Evolutionary conservation across 2,888 invertebrate species (phyloP), one percentile per base, ranked within the genome.

Genomic region (Coenonympha arcania): DNA sequence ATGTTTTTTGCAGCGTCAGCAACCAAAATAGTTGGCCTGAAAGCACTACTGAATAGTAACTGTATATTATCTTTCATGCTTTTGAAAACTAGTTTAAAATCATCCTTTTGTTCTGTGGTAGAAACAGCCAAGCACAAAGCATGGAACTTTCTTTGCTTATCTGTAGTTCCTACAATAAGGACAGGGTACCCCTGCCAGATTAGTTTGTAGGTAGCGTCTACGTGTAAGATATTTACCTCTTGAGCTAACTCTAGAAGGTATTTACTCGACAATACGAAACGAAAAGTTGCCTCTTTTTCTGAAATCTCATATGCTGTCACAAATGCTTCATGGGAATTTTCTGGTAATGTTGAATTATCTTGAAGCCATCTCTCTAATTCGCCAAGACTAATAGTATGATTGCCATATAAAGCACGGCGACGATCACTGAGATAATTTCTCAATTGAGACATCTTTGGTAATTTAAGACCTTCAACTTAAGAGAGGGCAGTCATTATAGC

Each of bases 131-230:
- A 4, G 31, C 46, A 46, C 15, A 46, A 11, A 26, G 28, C 24
- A 24, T 46, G 26, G 19, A 37, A 46, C n/a, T 26, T 20, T 18
- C 4, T 54, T 31, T 40, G 31, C 39, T 40, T 52, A 43, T 62
- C 57, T 45, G 61, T 60, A 28, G 59, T 61, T 34, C 57, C 61
- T 24, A 58, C 31, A 6, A 61, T 43, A 13, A 56, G 41, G 30
- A 62, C 46, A 11, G 59, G 55, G 50, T 56, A 62, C 18, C 61
- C 61, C 50, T 59, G n/a, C n/a, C n/a, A n/a, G n/a, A n/a, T n/a
- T n/a, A n/a, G n/a, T n/a, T n/a, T n/a, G n/a, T n/a, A n/a, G n/a
- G n/a, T n/a, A n/a, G n/a, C n/a, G n/a, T n/a, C n/a, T n/a, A n/a
- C n/a, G n/a, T n/a, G n/a, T n/a, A n/a, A n/a, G n/a, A n/a, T n/a